phyloP scores from a whole-genome alignment of 2,797 vertebrate genomes.

The Cyclopterus lumpus region DNA sequence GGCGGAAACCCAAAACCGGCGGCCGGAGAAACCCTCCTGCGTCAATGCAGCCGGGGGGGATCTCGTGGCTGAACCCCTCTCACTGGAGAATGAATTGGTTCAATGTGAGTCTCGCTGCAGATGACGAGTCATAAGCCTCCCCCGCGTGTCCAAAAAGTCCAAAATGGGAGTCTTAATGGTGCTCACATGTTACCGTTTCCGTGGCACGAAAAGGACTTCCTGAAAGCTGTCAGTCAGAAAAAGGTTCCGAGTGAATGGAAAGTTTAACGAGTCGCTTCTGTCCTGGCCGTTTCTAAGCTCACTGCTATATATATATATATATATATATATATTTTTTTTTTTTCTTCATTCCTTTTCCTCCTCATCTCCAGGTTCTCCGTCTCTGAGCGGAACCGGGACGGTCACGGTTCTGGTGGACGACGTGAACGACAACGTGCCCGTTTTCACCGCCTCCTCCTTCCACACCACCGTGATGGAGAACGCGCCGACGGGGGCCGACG shows the following conservation, averaged over 20 bases:
- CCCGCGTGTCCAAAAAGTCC: constrained; percentile 14
- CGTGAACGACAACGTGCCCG: constrained; percentile 93
- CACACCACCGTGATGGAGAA: constrained; percentile 91
- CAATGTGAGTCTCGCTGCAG: constrained; percentile 37
- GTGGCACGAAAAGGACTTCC: constrained; percentile 16
- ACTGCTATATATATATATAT: neutral
- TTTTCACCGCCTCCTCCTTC: constrained; percentile 88
- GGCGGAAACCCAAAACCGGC: constrained; percentile 51
- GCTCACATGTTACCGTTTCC: constrained; percentile 22
- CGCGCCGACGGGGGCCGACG: constrained; percentile 92
- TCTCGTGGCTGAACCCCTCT: constrained; percentile 21
- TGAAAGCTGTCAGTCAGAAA: constrained; percentile 5
- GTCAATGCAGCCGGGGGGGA: constrained; percentile 42
- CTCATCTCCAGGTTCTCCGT: constrained; percentile 85
- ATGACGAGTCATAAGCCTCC: constrained; percentile 56
- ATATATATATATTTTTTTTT: neutral
- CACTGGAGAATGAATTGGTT: constrained; percentile 30
- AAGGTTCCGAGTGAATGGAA: constrained; percentile 16
- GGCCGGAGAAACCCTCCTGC: constrained; percentile 45
- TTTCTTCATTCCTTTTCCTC: neutral
- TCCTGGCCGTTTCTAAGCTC: constrained; percentile 4
- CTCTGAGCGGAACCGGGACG: constrained; percentile 94
- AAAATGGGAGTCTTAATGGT: constrained; percentile 6
- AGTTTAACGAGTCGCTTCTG: constrained; percentile 21
- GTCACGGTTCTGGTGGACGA: constrained; percentile 92